Base-by-base conservation (phyloP, 64 coral and sea anemone species). In the Stylophora pistillata region DNA sequence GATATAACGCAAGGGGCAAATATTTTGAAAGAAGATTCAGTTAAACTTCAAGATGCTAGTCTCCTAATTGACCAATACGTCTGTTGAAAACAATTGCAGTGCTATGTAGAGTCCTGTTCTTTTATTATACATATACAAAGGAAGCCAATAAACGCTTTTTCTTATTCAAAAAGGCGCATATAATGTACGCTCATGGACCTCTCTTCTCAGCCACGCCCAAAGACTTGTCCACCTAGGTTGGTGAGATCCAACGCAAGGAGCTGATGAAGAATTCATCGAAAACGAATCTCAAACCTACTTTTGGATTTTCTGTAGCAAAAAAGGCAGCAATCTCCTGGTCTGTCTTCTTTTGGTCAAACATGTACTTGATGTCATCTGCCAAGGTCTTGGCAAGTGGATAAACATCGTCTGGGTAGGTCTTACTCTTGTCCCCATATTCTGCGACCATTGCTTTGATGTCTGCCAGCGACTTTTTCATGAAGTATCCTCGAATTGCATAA, bases 401-500 rank as follows among this genome's bases (percentile, higher is more conserved):
- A 12, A 63, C 78, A 47, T 82, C 88, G 15, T 60, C 78, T 57
- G 88, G 88, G 47, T 81, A 82, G 15, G 88, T 63, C 28, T 56
- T 90, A 16, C 47, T 15, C 20, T 6, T 53, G 58, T 82, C 77
- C 6, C 88, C 57, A 37, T 90, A 30, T 20, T 90, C 33, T 5
- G 56, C 34, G 15, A 89, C 88, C 34, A 89, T 69, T 53, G 21
- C 29, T 66, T 72, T 89, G 33, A 72, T 79, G 18, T 81, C 77
- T 15, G 71, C 61, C 54, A 52, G 29, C 20, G 88, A 71, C 56
- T 81, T 89, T 17, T 65, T 68, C 52, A 41, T 54, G 76, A 72
- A 89, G 68, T 89, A 89, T 18, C 88, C 88, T 58, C 30, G 61
- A 81, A 89, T 89, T 66, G 88, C 88, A 66, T 79, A 79, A 55